Evolutionary conservation across 1,140 invertebrate genomes (phyloP), one percentile per base, ranked within the genome.

Genomic region (Drosophila suzukii): DNA sequence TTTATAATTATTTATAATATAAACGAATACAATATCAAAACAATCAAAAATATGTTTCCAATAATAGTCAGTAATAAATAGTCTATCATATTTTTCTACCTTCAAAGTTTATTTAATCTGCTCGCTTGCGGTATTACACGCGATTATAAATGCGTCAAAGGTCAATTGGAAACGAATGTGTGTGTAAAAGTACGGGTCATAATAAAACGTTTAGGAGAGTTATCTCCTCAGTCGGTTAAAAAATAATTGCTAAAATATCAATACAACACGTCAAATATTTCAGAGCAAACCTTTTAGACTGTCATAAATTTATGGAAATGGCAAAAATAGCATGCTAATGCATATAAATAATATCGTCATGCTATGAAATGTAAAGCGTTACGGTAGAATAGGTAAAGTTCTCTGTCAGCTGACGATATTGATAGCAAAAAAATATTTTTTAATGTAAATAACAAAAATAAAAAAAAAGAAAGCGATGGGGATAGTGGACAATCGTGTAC

Each of bases 111-210:
- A 8, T 24, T 39, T 65, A 38, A 46, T 43, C n/a, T 39, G n/a
- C 12, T 30, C 24, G 27, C 36, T 20, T 32, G 7, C 11, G 8
- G 4, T 24, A 38, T 39, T 55, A 55, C 24, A 39, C 3, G 41
- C 27, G 32, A 47, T 70, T 54, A 47, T 24, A 17, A 47, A 38
- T 1, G 17, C 24, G 17, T 10, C 24, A 67, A 47, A 46, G 66
- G 32, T 66, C 32, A 54, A 17, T 30, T 7, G 24, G 11, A 8
- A 6, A 15, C 27, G 4, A 36, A 47, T 49, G n/a, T 17, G 13
- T 30, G 3, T 34, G 32, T 10, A 36, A 11, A 4, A 44, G 10
- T 17, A n/a, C 6, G n/a, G n/a, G 7, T 3, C 3, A 10, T 43
- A 43, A 3, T 43, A 24, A 24, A 12, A 8, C 20, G 5, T 7